phyloP scores from a whole-genome alignment of 2,888 invertebrate species.

The Melolontha melolontha region DNA sequence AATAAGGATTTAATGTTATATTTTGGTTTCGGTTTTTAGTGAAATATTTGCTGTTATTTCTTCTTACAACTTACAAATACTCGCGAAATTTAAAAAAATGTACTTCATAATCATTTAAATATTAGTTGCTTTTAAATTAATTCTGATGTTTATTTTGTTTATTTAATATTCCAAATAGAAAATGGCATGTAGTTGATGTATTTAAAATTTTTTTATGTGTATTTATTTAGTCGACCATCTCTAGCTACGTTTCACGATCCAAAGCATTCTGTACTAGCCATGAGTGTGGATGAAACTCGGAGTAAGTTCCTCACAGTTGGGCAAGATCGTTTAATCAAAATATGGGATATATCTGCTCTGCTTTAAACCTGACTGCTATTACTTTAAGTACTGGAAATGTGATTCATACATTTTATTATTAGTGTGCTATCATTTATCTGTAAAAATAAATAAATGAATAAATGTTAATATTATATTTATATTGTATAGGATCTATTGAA shows the following conservation, averaged over 20 bases:
- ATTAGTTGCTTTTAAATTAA: too few relatives aligned
- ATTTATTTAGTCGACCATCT: conserved; percentile 82
- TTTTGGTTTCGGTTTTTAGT: too few relatives aligned
- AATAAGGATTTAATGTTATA: too few relatives aligned
- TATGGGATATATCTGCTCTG: conserved; percentile 85
- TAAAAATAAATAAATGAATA: conserved; percentile 51
- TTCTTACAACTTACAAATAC: too few relatives aligned
- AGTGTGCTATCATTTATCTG: conserved; percentile 60
- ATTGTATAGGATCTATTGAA: conserved; percentile 57
- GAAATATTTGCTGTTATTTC: too few relatives aligned
- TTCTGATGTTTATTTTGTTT: too few relatives aligned
- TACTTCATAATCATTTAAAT: too few relatives aligned
- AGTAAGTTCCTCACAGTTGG: conserved; percentile 93
- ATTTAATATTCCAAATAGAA: too few relatives aligned
- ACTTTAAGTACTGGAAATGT: conserved; percentile 58
- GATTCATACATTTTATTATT: conserved; percentile 57
- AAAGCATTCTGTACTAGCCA: conserved; percentile 89
- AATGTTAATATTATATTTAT: conserved; percentile 59
- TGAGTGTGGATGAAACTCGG: conserved; percentile 90
- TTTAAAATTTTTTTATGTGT: conserved; percentile 23
- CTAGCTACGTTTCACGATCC: conserved; percentile 96
- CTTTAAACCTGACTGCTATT: conserved; percentile 52
- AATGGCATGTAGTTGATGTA: conserved; percentile 11
- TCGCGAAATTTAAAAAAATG: too few relatives aligned
- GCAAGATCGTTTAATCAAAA: conserved; percentile 94